phyloP scores from a whole-genome alignment of 2,888 invertebrate species.

The Lottia gigantea region DNA sequence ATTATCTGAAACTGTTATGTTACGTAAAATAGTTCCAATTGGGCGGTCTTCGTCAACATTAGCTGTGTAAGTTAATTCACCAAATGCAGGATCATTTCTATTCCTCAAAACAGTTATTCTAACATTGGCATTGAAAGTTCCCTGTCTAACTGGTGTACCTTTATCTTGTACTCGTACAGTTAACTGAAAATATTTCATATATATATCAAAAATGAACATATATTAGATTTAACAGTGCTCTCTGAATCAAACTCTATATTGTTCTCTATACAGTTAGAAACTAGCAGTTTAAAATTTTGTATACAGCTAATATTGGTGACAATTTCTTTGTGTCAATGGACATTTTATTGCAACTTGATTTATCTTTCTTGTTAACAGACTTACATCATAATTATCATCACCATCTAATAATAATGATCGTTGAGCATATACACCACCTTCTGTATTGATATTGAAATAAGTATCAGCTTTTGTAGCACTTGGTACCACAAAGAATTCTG shows the following conservation, averaged over 20 bases:
- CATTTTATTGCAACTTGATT: too few relatives aligned
- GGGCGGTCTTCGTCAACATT: background rate
- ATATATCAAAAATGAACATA: background rate
- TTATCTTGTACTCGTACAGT: conserved; percentile 6
- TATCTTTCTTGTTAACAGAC: background rate
- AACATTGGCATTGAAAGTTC: conserved; percentile 4
- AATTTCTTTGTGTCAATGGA: too few relatives aligned
- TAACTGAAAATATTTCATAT: conserved; percentile 1
- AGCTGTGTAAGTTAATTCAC: background rate
- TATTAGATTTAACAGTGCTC: background rate
- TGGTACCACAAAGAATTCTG: conserved; percentile 37
- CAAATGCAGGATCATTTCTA: conserved; percentile 32
- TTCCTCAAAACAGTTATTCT: conserved; percentile 17
- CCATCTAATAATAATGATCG: conserved; percentile 28
- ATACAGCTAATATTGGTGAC: too few relatives aligned
- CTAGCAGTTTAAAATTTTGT: too few relatives aligned
- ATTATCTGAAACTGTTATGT: background rate
- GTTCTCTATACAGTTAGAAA: too few relatives aligned
- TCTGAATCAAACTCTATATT: too few relatives aligned
- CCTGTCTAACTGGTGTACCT: conserved; percentile 10
- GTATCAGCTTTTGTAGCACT: conserved; percentile 32
- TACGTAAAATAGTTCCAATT: background rate
- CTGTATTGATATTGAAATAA: conserved; percentile 35
- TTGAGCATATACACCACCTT: conserved; percentile 28
- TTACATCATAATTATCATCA: conserved; percentile 37